Evolutionary conservation across 2,113 vertebrate species (phyloP), one percentile per base, ranked within the genome.

Genomic region (Ciconia boyciana): DNA sequence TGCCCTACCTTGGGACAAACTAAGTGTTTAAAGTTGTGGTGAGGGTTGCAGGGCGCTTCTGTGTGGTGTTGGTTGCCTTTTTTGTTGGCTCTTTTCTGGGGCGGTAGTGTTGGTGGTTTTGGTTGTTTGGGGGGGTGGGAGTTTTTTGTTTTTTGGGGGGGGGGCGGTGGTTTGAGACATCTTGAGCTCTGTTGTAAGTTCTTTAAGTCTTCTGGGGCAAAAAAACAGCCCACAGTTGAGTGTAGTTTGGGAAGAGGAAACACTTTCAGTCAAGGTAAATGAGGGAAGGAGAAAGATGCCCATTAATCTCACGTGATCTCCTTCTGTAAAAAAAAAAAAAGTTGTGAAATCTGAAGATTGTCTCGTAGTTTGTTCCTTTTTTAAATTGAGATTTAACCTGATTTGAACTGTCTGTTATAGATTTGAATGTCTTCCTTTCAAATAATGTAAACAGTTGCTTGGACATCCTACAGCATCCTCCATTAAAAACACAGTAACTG

Each of bases 171-270:
- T 71, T 60, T 69, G 31, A 60, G 13, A 41, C 22, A 13, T 25
- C 11, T 11, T 2, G 3, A 84, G 28, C 31, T 88, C 24, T 87
- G 31, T 41, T 84, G 0, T 51, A 80, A 69, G 10, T 74, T 79
- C 31, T 84, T 1, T 78, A 65, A 66, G 13, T 65, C 34, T 74
- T 74, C 10, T 75, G 36, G 31, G 28, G 36, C 2, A 22, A 61
- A 69, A 72, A 0, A 0, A 2, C 3, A 39, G 39, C 31, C 60
- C 60, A 28, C 21, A n/a, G 2, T 7, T 66, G 36, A 60, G 3
- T 46, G 20, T 57, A 39, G 13, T 48, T 52, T 16, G 21, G 36
- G 51, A 91, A 82, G 34, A 92, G 28, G 43, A 78, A 82, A 25
- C 4, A 3, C 17, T 70, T 86, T 26, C 31, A 32, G 16, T 60